Evolutionary conservation across 1,140 invertebrate species (phyloP), one percentile per base, ranked within the genome.

Genomic region (Papilio polytes): DNA sequence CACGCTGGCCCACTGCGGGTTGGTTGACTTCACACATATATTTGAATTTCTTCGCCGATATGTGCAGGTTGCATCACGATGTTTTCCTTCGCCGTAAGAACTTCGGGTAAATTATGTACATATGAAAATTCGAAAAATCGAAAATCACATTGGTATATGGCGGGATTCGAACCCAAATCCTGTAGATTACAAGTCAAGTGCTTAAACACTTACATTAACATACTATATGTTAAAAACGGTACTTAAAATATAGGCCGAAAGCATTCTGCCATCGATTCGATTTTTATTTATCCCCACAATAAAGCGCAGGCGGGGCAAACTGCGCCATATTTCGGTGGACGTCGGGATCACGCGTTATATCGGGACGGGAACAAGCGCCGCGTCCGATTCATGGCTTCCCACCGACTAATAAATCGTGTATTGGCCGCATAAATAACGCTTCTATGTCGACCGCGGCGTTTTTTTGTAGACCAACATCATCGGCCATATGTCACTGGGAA

Each of bases 391-490:
- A 89, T 89, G 86, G 85, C 82, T 85, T 83, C 83, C 84, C 84
- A 84, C 77, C 84, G 86, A 86, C 86, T 84, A 84, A 90, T 87
- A 90, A 88, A 90, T 89, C 87, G 82, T 66, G 82, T 80, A 85
- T 89, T 85, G 82, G 78, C 85, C 79, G 84, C 80, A 87, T 87
- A 89, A 86, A 89, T 89, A 84, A 86, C 81, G 84, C 77, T 80
- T 72, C 83, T 83, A 88, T 85, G 87, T 87, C 86, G 85, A 86
- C 86, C 82, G 78, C 80, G 80, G 66, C 46, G 36, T 84, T 85
- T 86, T 86, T 86, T 88, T 86, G 66, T 48, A 26, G 51, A 74
- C 74, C 81, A 82, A 80, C 84, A 78, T 78, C 77, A 78, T 78
- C 77, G 77, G 56, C 77, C 31, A 26, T 78, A 66, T 63, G 77